A percentile compares a stretch with the other conserved stretches of the same genome.
These are phyloP conservation scores for Dryomyza anilis DNA, from an alignment of 2,888 invertebrate species.

Conservation along the genomic window DNA sequence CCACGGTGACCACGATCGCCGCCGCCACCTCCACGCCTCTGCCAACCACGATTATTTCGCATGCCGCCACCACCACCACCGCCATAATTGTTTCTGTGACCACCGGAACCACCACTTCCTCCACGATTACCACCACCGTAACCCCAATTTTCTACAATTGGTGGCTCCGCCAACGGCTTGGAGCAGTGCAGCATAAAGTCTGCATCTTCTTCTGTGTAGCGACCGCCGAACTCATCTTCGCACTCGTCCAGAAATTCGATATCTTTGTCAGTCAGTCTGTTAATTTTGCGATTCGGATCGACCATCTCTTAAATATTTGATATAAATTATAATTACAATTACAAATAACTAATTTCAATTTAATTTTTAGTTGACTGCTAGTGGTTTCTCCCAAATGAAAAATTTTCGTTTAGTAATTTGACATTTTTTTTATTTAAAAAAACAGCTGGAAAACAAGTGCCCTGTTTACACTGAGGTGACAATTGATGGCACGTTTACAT, in stretches of 20 bases:
- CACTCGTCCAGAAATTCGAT: slow-evolving; percentile 67
- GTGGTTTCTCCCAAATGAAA: no score
- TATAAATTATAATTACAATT: no score
- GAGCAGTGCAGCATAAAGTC: slow-evolving; percentile 65
- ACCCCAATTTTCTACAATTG: slow-evolving; percentile 67
- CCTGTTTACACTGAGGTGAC: no score
- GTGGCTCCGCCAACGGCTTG: slow-evolving; percentile 63
- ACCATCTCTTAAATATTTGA: no score
- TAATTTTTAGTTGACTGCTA: no score
- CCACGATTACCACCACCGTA: slow-evolving; percentile 34
- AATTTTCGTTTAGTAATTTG: no score
- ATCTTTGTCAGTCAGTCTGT: slow-evolving; percentile 65
- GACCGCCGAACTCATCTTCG: slow-evolving; percentile 68
- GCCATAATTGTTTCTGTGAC: slow-evolving; percentile 38
- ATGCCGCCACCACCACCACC: slow-evolving; percentile 33
- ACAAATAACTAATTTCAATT: no score
- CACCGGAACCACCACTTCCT: slow-evolving; percentile 30
- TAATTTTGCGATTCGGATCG: slow-evolving; percentile 62
- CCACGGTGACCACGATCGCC: not conserved
- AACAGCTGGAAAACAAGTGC: no score
- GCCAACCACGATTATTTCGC: slow-evolving; percentile 32
- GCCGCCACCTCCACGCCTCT: slow-evolving; percentile 21
- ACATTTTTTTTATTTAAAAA: no score
- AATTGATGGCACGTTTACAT: no score
- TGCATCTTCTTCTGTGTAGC: slow-evolving; percentile 69